Evolutionary conservation across 2,888 invertebrate genomes (phyloP).

Genomic region (Glomeris marginata): DNA sequence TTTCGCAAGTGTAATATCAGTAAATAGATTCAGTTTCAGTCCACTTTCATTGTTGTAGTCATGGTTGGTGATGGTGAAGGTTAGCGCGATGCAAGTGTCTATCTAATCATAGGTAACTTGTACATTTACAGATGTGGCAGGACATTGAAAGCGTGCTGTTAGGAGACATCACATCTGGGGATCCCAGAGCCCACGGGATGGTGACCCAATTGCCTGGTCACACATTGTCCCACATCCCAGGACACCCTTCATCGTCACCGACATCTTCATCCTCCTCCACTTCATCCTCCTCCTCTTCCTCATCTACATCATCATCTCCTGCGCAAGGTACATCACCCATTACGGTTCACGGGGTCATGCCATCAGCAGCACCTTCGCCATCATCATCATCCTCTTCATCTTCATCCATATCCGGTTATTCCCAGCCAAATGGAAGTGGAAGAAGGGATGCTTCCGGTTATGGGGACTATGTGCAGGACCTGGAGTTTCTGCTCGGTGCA

Average conservation of each 20-base stretch:
- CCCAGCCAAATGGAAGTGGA: background rate
- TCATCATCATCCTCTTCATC: background rate
- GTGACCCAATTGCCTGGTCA: background rate
- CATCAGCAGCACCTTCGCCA: constrained; percentile 1
- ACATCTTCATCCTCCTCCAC: constrained; percentile 13
- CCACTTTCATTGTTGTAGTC: too few relatives aligned
- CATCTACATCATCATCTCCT: background rate
- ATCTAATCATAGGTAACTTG: too few relatives aligned
- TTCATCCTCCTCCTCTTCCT: background rate
- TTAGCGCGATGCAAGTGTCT: too few relatives aligned
- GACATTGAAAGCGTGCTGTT: constrained; percentile 34
- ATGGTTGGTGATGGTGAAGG: too few relatives aligned
- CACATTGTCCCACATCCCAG: background rate
- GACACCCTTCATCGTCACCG: background rate
- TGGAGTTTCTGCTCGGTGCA: constrained; percentile 8
- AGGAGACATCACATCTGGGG: constrained; percentile 23
- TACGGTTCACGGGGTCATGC: background rate
- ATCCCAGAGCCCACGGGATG: constrained; percentile 11
- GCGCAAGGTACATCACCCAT: background rate
- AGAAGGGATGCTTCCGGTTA: constrained; percentile 1
- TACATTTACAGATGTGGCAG: constrained; percentile 33
- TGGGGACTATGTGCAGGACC: constrained; percentile 5
- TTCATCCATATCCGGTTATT: background rate
- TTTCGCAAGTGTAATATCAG: too few relatives aligned
- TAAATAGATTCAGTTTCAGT: too few relatives aligned